Conservation (phyloP, 2,797 vertebrate genomes). For the Gymnopithys bicolor region DNA sequence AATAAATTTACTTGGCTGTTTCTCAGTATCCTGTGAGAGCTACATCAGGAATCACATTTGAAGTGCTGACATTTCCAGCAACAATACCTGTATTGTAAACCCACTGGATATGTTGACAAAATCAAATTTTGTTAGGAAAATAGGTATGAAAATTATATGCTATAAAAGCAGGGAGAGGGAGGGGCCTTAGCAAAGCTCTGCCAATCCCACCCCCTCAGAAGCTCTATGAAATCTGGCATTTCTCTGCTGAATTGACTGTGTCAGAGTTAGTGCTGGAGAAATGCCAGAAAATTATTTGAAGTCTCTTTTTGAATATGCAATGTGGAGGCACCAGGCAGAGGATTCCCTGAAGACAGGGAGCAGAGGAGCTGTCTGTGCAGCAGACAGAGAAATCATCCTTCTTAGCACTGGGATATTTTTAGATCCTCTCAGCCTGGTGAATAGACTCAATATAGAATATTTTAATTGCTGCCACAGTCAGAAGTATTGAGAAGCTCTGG, state of each 20-base stretch:
- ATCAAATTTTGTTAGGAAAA: slow-evolving; percentile 6
- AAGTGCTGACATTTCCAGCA: slow-evolving; percentile 54
- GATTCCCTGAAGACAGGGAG: background rate
- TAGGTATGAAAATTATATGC: background rate
- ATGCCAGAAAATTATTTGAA: slow-evolving; percentile 19
- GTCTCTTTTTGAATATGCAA: background rate
- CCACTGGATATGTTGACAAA: background rate
- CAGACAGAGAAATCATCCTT: background rate
- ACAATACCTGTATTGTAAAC: background rate
- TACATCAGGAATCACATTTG: background rate
- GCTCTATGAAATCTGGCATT: background rate
- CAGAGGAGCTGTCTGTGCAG: background rate
- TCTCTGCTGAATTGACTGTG: background rate
- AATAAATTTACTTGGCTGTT: slow-evolving; percentile 35
- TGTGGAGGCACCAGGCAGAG: background rate
- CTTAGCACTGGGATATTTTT: background rate
- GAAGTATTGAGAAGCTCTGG: background rate
- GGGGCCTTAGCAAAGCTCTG: background rate
- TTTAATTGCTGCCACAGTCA: background rate
- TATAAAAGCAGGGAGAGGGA: background rate
- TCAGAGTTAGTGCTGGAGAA: background rate
- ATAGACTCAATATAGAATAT: background rate
- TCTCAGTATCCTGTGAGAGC: slow-evolving; percentile 16
- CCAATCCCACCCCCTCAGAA: background rate
- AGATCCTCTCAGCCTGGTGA: background rate